A percentile compares a stretch with the other conserved stretches of the same genome.
Conservation (phyloP, 1,140 invertebrate species). For the Cherax quadricarinatus region DNA sequence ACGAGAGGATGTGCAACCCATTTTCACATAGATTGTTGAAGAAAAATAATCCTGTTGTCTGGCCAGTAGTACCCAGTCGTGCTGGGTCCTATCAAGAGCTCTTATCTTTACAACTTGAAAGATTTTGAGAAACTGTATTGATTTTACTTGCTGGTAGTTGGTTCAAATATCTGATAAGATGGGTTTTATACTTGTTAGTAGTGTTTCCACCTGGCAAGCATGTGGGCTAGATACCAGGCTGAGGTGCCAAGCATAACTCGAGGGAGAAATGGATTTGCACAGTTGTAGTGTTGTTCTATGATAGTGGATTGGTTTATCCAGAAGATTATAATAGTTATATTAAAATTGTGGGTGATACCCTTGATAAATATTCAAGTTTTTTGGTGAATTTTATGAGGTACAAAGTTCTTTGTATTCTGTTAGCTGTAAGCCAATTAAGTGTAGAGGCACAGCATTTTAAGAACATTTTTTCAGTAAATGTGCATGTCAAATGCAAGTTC, state of each 20-base stretch:
- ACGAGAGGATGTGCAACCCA: conserved; percentile 27
- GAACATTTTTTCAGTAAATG: conserved; percentile 42
- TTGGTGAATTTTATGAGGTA: conserved; percentile 64
- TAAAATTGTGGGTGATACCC: conserved; percentile 36
- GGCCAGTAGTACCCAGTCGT: conserved; percentile 34
- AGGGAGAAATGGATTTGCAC: conserved; percentile 23
- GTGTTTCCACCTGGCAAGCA: conserved; percentile 32
- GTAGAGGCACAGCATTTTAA: conserved; percentile 50
- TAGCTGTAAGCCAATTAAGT: conserved; percentile 44
- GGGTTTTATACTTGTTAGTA: conserved; percentile 50
- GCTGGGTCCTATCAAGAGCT: conserved; percentile 17
- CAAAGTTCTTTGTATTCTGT: conserved; percentile 67
- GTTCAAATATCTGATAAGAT: conserved; percentile 41
- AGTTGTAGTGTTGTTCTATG: conserved; percentile 51
- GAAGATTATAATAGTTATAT: conserved; percentile 60
- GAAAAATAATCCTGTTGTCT: conserved; percentile 31
- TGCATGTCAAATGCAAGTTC: conserved; percentile 52
- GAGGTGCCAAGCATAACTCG: conserved; percentile 60
- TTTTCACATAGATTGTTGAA: background rate
- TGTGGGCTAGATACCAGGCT: conserved; percentile 42
- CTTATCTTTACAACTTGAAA: conserved; percentile 26
- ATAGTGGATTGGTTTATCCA: conserved; percentile 55
- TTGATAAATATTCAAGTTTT: conserved; percentile 61
- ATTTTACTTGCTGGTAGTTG: conserved; percentile 40
- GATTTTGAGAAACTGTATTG: conserved; percentile 27